These are phyloP conservation scores for Monarcha castaneiventris DNA, from an alignment of 2,113 vertebrate genomes.

Conservation along the genomic window DNA sequence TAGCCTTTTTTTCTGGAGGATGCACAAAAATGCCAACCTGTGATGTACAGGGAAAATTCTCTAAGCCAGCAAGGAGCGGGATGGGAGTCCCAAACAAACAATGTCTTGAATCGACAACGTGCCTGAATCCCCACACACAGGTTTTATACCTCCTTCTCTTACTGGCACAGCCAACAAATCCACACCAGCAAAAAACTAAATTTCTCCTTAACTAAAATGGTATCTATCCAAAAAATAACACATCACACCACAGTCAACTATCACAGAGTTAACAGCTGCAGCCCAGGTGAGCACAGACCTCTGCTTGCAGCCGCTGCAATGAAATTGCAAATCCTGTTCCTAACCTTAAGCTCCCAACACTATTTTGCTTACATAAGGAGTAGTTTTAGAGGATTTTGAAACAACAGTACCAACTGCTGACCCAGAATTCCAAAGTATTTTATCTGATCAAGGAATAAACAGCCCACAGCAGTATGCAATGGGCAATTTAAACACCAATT, in stretches of 20 bases:
- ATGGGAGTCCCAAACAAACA: background rate
- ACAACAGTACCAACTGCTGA: background rate
- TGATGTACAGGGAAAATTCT: background rate
- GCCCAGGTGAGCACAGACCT: background rate
- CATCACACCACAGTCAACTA: background rate
- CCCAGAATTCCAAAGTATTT: background rate
- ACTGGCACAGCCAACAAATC: background rate
- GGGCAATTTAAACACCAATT: background rate
- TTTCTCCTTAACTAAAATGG: background rate
- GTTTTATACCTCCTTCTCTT: background rate
- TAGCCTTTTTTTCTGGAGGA: background rate
- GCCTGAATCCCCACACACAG: rapidly evolving
- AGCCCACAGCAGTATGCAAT: background rate
- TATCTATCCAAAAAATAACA: background rate
- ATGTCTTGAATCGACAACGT: too few species aligned
- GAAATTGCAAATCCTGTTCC: background rate
- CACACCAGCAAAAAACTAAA: rapidly evolving
- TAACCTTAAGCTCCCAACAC: background rate
- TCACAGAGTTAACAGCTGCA: background rate
- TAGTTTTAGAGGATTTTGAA: background rate
- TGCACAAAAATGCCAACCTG: background rate
- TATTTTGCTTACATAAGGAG: background rate
- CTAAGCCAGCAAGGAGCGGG: background rate
- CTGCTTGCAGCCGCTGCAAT: background rate
- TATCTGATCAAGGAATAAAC: background rate